Conservation (phyloP, 2,888 invertebrate species). For the Eueremaeus valkanovi region DNA sequence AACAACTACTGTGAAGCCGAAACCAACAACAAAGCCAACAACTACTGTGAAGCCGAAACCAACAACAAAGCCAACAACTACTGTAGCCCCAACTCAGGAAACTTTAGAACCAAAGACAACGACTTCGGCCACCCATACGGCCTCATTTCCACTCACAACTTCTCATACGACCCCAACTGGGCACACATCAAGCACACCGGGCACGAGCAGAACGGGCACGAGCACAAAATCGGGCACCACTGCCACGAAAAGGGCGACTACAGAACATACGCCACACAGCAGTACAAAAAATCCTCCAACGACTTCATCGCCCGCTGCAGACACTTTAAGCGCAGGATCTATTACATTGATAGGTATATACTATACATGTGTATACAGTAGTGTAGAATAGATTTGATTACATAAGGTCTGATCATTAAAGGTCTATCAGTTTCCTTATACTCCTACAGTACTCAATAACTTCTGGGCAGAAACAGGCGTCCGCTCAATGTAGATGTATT, state of each 20-base stretch:
- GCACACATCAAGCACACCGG: not conserved
- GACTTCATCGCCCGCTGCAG: not conserved
- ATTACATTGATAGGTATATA: not conserved
- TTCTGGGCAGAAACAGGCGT: no score
- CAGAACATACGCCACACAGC: not conserved
- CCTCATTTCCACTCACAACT: no score
- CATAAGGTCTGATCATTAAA: no score
- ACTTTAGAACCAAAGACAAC: no score
- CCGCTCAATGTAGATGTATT: no score
- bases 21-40: not conserved
- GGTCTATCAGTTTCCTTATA: no score
- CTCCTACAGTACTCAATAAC: no score
- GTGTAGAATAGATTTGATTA: no score
- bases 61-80: not conserved
- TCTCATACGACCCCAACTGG: no score
- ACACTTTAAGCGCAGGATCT: not conserved
- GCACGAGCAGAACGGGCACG: not conserved
- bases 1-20: not conserved
- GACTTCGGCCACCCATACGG: not conserved
- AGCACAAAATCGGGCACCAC: not conserved
- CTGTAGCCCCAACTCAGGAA: not conserved
- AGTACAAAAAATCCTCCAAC: not conserved
- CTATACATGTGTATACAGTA: no score
- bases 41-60: no score
- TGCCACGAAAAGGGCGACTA: not conserved